A percentile compares a stretch with the other conserved stretches of the same genome.
phyloP scores from a whole-genome alignment of 2,888 invertebrate genomes.

The Catocala nupta region DNA sequence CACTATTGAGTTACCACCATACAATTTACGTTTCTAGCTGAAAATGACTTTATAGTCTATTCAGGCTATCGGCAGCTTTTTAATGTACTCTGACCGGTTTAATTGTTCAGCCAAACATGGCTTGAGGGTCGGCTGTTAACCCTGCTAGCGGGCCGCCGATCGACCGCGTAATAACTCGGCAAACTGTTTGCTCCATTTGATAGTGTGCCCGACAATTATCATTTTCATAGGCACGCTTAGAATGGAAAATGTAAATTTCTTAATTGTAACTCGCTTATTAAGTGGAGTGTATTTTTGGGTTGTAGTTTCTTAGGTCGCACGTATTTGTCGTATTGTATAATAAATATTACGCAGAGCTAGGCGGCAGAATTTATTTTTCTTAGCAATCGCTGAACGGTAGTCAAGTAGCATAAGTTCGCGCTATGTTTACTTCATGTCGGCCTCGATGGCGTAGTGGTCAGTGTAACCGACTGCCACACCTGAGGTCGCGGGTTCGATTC shows the following conservation, averaged over 20 bases:
- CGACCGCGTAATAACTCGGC: slow-evolving; percentile 45
- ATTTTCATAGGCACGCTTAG: slow-evolving; percentile 18
- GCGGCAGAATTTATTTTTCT: too few relatives aligned
- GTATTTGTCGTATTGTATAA: too few relatives aligned
- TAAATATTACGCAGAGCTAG: too few relatives aligned
- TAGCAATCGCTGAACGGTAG: too few relatives aligned
- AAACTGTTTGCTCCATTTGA: slow-evolving; percentile 38
- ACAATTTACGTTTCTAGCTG: slow-evolving; percentile 77
- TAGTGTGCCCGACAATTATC: slow-evolving; percentile 32
- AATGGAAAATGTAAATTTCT: slow-evolving; percentile 7
- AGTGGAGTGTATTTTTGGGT: background rate
- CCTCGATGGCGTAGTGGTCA: too few relatives aligned
- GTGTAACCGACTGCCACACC: too few relatives aligned
- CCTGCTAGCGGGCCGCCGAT: slow-evolving; percentile 32
- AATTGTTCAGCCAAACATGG: slow-evolving; percentile 43
- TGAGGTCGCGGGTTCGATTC: too few relatives aligned
- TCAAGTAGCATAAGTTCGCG: too few relatives aligned
- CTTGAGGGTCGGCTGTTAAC: slow-evolving; percentile 46
- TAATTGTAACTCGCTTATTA: background rate
- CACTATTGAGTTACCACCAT: slow-evolving; percentile 68
- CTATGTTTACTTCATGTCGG: too few relatives aligned
- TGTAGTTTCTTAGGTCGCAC: too few relatives aligned
- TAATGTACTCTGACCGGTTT: slow-evolving; percentile 47
- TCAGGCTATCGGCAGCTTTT: slow-evolving; percentile 56
- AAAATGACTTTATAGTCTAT: slow-evolving; percentile 76